Base-by-base conservation (phyloP, 1,140 invertebrate species). In the Drosophila nikananu region DNA sequence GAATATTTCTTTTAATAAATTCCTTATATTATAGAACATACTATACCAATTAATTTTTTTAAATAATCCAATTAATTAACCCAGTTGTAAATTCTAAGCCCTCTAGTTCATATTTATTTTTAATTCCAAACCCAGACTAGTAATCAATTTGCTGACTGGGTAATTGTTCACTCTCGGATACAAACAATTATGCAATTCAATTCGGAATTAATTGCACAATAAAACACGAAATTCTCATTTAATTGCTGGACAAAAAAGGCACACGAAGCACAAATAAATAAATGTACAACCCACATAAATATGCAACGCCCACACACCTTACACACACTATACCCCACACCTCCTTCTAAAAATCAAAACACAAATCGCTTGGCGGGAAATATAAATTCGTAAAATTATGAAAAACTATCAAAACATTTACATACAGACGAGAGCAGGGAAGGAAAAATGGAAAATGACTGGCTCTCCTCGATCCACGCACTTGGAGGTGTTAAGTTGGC, bases 341-440 rank as follows among this genome's bases (percentile, higher is more conserved):
- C 58, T 32, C 25, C 55, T 71, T 71, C 62, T 58, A 78, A 83
- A 83, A 87, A 86, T 83, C 80, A 83, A 82, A 87, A 87, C 83
- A 77, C 71, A 71, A 86, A 87, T 82, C 59, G 62, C 75, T 49
- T 51, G 59, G 59, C 64, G 59, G 35, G 57, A 67, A 39, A 51
- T 65, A 71, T 67, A 86, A 72, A 86, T 68, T 57, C 49, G 65
- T 77, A 83, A 89, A 87, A 89, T 81, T 89, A 81, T 89, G 84
- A 84, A 89, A 89, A 89, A 89, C 84, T 84, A 89, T 89, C 84
- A 89, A 89, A 89, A 89, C 84, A 89, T 89, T 89, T 90, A 89
- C 81, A 90, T 89, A 82, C 73, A 65, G 25, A 57, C 5, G 8
- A 54, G 19, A 55, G 52, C 8, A 51, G 48, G 25, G 63, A 58